Conservation (phyloP, 2,113 vertebrate species). For the Cromileptes altivelis region DNA sequence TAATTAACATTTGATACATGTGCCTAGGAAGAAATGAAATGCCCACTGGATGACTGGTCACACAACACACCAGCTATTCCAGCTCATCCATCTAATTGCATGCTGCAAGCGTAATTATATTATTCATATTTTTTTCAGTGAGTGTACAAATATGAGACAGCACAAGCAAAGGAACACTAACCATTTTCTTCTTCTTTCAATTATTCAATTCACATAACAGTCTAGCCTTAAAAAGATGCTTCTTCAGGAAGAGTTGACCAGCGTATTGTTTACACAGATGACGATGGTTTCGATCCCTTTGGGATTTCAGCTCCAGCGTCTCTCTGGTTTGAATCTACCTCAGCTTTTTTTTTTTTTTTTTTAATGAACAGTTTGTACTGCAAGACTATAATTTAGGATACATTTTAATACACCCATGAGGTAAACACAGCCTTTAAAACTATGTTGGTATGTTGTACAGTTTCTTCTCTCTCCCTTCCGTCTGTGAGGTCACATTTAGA, state of each 20-base stretch:
- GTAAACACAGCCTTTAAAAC: neutral
- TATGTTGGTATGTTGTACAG: neutral
- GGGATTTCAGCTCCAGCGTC: neutral
- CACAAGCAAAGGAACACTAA: neutral
- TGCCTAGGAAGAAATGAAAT: slow-evolving; percentile 37
- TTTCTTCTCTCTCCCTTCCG: slow-evolving; percentile 1
- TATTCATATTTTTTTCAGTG: neutral
- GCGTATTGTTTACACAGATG: neutral
- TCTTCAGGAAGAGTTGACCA: neutral
- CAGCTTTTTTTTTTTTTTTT: neutral
- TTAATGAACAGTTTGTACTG: neutral
- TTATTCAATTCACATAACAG: slow-evolving; percentile 7
- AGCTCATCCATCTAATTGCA: slow-evolving; percentile 47
- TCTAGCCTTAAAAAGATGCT: neutral
- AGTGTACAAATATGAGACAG: slow-evolving; percentile 15
- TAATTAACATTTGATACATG: slow-evolving; percentile 44
- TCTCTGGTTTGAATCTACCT: neutral
- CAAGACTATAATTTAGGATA: neutral
- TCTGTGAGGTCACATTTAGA: slow-evolving; percentile 46
- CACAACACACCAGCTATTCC: slow-evolving; percentile 27
- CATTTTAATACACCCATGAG: neutral
- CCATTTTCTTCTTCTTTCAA: neutral
- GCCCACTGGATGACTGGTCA: slow-evolving; percentile 36
- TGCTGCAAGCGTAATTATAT: slow-evolving; percentile 37
- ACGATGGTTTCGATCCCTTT: neutral